Conservation (phyloP, 2,113 vertebrate species). For the Carollia perspicillata region DNA sequence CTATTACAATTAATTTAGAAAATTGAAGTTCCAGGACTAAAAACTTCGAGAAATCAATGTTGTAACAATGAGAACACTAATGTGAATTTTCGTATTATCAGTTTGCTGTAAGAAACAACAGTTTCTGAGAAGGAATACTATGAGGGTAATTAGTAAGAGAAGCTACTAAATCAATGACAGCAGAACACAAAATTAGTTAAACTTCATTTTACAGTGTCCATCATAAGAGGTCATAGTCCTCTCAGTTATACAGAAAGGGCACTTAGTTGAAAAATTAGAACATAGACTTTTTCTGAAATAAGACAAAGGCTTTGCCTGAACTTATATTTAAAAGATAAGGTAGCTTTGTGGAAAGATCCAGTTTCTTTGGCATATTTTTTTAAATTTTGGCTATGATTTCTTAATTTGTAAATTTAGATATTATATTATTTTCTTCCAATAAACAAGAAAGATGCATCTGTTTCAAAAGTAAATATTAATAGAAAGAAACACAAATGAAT, state of each 20-base stretch:
- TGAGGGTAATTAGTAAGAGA: not conserved
- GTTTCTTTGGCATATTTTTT: not conserved
- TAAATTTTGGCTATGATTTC: not conserved
- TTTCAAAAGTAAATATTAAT: not conserved
- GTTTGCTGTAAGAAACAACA: not conserved
- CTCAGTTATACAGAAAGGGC: not conserved
- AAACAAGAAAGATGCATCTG: not conserved
- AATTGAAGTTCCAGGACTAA: not conserved
- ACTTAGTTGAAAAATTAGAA: not conserved
- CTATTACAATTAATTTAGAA: not conserved
- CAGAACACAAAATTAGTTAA: slow-evolving; percentile 5
- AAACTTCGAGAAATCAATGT: not conserved
- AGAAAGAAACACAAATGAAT: not conserved
- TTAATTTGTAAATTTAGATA: not conserved
- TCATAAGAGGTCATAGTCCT: not conserved
- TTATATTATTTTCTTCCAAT: not conserved
- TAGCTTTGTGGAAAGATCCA: not conserved
- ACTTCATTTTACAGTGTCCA: not conserved
- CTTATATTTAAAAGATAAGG: not conserved
- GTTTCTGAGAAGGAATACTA: not conserved
- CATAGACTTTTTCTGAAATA: not conserved
- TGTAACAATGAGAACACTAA: not conserved
- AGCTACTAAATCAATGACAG: not conserved
- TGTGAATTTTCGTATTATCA: not conserved
- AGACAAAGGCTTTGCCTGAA: not conserved